These are phyloP conservation scores for Potorous gilbertii DNA, from an alignment of 2,797 vertebrate genomes.

Conservation along the genomic window DNA sequence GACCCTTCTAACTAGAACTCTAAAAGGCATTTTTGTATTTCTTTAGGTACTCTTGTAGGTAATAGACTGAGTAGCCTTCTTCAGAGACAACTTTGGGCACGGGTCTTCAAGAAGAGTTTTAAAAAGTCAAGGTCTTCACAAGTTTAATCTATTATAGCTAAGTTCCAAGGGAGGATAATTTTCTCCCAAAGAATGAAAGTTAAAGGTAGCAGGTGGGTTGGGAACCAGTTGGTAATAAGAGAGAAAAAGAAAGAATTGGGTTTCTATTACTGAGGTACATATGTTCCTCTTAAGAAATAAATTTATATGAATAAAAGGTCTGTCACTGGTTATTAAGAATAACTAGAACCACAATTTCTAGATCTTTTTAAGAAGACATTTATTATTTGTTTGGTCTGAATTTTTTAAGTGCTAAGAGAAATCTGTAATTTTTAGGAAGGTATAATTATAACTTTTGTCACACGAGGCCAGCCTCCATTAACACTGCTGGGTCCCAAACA, in stretches of 20 bases:
- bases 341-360: constrained; percentile 56
- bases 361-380: constrained; percentile 63
- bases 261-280: neutral
- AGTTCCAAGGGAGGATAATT: neutral
- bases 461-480: constrained; percentile 64
- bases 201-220: neutral
- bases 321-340: constrained; percentile 36
- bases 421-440: constrained; percentile 63
- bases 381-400: neutral
- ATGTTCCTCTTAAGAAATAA: constrained; percentile 5
- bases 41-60: neutral
- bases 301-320: constrained; percentile 3
- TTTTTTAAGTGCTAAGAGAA: constrained; percentile 43
- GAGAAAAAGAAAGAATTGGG: neutral
- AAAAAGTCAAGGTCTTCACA: constrained; percentile 13
- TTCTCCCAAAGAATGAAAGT: neutral
- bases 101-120: neutral
- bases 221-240: neutral
- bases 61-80: neutral
- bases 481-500: constrained; percentile 32
- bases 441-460: constrained; percentile 67
- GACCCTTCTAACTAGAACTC: constrained; percentile 12
- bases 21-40: neutral
- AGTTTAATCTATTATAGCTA: neutral
- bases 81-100: neutral